These are phyloP conservation scores for Dendrolimus kikuchii DNA, from an alignment of 1,140 invertebrate genomes.

Conservation along the genomic window DNA sequence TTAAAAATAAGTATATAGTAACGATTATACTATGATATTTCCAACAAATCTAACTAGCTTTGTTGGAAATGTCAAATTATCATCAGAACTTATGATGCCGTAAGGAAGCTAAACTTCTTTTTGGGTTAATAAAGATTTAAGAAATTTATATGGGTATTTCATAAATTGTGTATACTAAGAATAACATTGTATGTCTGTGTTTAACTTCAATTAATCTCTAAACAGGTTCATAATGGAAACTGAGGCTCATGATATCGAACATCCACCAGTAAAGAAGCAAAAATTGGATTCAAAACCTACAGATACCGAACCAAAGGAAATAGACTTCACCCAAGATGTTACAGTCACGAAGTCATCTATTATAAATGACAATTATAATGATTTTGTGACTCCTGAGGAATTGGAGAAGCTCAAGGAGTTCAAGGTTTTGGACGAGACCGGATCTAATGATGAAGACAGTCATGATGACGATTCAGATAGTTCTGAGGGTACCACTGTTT, in stretches of 20 bases:
- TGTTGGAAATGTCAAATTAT: too few species aligned
- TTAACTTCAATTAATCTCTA: conserved; percentile 24
- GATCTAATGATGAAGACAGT: conserved; percentile 73
- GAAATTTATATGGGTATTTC: background rate
- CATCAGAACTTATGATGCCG: too few species aligned
- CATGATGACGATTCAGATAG: conserved; percentile 55
- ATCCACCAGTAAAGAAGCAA: conserved; percentile 25
- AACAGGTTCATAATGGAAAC: conserved; percentile 35
- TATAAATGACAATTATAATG: conserved; percentile 30
- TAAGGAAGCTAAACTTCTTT: too few species aligned
- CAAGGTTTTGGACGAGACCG: conserved; percentile 85
- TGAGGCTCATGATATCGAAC: conserved; percentile 9
- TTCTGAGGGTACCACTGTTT: conserved; percentile 51
- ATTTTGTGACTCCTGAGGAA: conserved; percentile 46
- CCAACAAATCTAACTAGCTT: too few species aligned
- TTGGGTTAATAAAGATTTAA: background rate
- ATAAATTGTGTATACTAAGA: background rate
- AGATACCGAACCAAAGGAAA: conserved; percentile 1
- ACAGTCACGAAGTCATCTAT: conserved; percentile 11
- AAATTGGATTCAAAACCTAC: conserved; percentile 16
- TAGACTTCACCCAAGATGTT: conserved; percentile 18
- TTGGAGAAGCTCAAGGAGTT: conserved; percentile 73
- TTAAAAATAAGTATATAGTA: too few species aligned
- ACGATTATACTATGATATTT: too few species aligned
- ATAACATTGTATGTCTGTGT: conserved; percentile 3